These are phyloP conservation scores for Amphilophus citrinellus DNA, from an alignment of 2,113 vertebrate genomes.

Conservation along the genomic window DNA sequence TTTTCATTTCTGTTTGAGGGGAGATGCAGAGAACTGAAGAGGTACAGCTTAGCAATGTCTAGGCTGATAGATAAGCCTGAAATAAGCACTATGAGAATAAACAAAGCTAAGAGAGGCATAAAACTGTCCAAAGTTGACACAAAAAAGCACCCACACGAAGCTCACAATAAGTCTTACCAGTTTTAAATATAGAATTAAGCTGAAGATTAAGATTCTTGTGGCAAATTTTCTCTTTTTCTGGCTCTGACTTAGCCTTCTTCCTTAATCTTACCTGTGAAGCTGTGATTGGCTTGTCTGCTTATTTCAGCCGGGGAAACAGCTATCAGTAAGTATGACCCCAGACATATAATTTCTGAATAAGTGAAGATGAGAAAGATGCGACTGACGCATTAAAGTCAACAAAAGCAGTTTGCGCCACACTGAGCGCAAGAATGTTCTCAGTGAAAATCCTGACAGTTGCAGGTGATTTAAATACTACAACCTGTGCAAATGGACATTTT, in stretches of 20 bases:
- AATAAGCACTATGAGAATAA: slow-evolving; percentile 10
- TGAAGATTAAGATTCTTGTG: neutral
- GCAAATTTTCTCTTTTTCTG: neutral
- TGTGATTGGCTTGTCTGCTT: neutral
- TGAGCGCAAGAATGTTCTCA: too few species aligned
- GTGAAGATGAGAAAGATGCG: too few species aligned
- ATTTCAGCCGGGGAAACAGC: neutral
- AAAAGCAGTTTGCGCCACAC: too few species aligned
- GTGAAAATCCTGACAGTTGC: too few species aligned
- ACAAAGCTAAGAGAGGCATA: neutral
- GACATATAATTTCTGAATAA: neutral
- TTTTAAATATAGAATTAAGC: neutral
- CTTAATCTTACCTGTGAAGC: neutral
- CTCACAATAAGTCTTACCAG: too few species aligned
- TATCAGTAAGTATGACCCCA: neutral
- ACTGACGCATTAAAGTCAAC: too few species aligned
- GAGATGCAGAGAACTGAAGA: slow-evolving; percentile 19
- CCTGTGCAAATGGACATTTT: too few species aligned
- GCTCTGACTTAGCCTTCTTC: neutral
- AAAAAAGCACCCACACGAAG: neutral
- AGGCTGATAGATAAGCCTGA: neutral
- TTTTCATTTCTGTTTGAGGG: slow-evolving; percentile 29
- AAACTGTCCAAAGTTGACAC: neutral
- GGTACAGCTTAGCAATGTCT: neutral
- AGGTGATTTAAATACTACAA: too few species aligned